Conservation (phyloP, 1,140 invertebrate genomes). For the Hypsibius dujardini region DNA sequence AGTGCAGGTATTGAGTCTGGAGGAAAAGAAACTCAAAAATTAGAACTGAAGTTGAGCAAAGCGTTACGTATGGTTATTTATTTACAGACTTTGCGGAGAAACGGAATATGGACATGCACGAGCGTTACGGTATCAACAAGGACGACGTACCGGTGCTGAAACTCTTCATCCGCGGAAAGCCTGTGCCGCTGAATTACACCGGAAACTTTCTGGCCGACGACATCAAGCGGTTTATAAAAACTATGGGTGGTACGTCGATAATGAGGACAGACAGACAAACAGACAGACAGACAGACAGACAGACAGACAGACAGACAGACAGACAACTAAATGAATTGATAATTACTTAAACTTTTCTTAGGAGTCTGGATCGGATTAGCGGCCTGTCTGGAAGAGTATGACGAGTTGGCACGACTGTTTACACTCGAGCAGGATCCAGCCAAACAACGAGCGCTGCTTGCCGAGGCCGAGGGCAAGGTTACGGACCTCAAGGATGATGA, state of each 20-base stretch:
- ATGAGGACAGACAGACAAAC: not conserved
- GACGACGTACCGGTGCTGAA: constrained; percentile 61
- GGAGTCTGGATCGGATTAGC: constrained; percentile 66
- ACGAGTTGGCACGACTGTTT: constrained; percentile 56
- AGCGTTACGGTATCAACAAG: constrained; percentile 53
- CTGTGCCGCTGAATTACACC: constrained; percentile 43
- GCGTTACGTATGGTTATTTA: constrained; percentile 18
- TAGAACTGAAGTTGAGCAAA: not conserved
- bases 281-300: too few relatives aligned
- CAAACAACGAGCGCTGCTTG: constrained; percentile 37
- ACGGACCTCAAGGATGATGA: constrained; percentile 38
- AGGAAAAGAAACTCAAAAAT: too few relatives aligned
- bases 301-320: too few relatives aligned
- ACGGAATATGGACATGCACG: constrained; percentile 64
- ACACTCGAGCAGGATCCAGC: constrained; percentile 35
- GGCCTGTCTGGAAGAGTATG: constrained; percentile 66
- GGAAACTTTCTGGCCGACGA: constrained; percentile 55
- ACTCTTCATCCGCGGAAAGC: constrained; percentile 51
- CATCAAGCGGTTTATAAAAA: constrained; percentile 55
- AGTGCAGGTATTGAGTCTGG: constrained; percentile 43
- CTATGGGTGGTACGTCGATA: constrained; percentile 30
- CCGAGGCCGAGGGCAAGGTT: constrained; percentile 25
- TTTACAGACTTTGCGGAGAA: constrained; percentile 67
- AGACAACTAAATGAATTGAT: too few relatives aligned
- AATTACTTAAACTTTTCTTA: constrained; percentile 24